Percentiles rank a stretch among this genome's conserved stretches.
Conservation (phyloP, 1,140 invertebrate genomes). For the Argopecten irradians region DNA sequence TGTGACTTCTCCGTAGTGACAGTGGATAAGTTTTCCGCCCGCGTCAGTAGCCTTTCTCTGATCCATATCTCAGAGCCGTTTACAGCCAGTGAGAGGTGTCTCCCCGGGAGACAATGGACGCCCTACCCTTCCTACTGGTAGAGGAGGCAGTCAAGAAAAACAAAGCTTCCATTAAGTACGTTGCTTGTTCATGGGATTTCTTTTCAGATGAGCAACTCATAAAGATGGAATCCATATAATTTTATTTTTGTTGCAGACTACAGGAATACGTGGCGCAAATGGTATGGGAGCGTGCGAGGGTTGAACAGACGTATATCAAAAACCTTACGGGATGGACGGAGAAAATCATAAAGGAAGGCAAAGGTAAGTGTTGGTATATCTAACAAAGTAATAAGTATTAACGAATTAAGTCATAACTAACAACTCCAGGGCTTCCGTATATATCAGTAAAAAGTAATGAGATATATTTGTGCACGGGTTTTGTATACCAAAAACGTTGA, state of each 20-base stretch:
- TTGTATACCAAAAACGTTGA: too few relatives aligned
- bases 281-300: slow-evolving; percentile 34
- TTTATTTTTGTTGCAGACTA: background rate
- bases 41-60: background rate
- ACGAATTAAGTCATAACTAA: too few relatives aligned
- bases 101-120: slow-evolving; percentile 1
- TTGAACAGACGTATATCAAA: slow-evolving; percentile 29
- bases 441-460: too few relatives aligned
- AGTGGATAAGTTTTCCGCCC: background rate
- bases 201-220: background rate
- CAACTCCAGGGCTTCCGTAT: too few relatives aligned
- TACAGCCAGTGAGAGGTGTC: background rate
- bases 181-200: background rate
- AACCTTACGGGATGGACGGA: slow-evolving; percentile 24
- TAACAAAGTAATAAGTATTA: too few relatives aligned
- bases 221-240: background rate
- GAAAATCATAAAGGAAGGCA: background rate
- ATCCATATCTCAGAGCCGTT: background rate
- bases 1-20: background rate
- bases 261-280: slow-evolving; percentile 19
- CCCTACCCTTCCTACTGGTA: slow-evolving; percentile 19
- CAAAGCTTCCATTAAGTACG: slow-evolving; percentile 27
- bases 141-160: slow-evolving; percentile 35
- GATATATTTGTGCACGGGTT: too few relatives aligned
- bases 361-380: too few relatives aligned